Conservation (phyloP, 2,797 vertebrate species). For the Liasis olivaceus region DNA sequence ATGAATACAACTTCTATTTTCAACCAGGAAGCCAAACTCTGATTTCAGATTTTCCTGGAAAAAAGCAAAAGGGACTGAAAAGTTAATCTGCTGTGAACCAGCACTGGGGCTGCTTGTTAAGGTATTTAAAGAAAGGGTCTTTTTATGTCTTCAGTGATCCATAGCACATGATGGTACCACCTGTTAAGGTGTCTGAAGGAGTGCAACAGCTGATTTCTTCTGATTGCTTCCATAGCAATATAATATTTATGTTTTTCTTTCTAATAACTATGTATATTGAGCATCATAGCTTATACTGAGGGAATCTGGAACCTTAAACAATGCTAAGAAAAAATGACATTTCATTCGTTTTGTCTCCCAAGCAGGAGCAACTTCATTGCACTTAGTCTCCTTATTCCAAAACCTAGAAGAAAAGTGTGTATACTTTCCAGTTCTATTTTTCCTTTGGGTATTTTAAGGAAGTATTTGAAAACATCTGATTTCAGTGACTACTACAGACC, state of each 20-base stretch:
- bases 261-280: background rate
- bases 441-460: conserved; percentile 9
- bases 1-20: conserved; percentile 26
- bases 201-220: conserved; percentile 29
- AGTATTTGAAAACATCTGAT: conserved; percentile 16
- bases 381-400: conserved; percentile 3
- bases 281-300: background rate
- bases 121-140: conserved; percentile 54
- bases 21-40: conserved; percentile 3
- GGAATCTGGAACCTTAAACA: background rate
- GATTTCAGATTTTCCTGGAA: conserved; percentile 40
- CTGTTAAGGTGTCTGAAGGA: conserved; percentile 42
- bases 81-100: conserved; percentile 17
- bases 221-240: background rate
- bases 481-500: conserved; percentile 8
- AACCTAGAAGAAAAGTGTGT: background rate
- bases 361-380: background rate
- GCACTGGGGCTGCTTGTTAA: conserved; percentile 42
- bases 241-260: background rate
- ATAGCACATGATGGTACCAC: conserved; percentile 27
- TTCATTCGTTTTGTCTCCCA: background rate
- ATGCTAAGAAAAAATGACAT: background rate
- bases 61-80: conserved; percentile 29
- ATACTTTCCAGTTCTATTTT: conserved; percentile 15
- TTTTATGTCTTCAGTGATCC: conserved; percentile 49